Percentiles rank a stretch among this genome's conserved stretches.
phyloP scores from a whole-genome alignment of 2,113 vertebrate species.

The Halichoeres trimaculatus region DNA sequence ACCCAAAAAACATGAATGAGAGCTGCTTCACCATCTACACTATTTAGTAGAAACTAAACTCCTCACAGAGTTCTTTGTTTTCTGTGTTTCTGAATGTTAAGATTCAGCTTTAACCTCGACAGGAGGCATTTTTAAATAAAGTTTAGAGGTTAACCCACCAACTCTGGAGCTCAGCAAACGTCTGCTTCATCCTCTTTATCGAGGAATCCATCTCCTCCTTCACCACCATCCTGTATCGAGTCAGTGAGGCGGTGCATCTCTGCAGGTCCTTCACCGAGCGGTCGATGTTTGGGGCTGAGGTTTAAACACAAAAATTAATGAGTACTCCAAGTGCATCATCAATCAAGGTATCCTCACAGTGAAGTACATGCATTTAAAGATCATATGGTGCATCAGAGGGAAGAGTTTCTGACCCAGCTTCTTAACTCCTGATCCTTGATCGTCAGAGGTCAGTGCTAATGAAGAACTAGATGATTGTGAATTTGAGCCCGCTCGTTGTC shows the following conservation, averaged over 20 bases:
- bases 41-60: not conserved
- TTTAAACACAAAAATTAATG: constrained; percentile 42
- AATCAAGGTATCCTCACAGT: not conserved
- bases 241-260: constrained; percentile 92
- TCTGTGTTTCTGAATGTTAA: not conserved
- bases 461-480: constrained; percentile 71
- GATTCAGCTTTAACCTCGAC: not conserved
- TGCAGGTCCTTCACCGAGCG: constrained; percentile 97
- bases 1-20: too few species aligned
- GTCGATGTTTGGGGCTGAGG: constrained; percentile 91
- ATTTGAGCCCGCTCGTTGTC: constrained; percentile 73
- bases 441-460: constrained; percentile 63
- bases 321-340: not conserved
- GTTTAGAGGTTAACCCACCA: constrained; percentile 79
- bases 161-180: constrained; percentile 93
- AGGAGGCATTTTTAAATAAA: not conserved
- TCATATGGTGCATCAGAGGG: rapidly evolving
- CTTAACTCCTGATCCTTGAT: constrained; percentile 81
- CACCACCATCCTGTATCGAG: constrained; percentile 93
- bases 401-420: constrained; percentile 86
- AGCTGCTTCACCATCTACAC: too few species aligned
- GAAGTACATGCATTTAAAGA: not conserved
- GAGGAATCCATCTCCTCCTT: constrained; percentile 96
- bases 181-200: constrained; percentile 96
- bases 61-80: not conserved